phyloP scores from a whole-genome alignment of 2,888 invertebrate species.

The Pycnomerus fuliginosus region DNA sequence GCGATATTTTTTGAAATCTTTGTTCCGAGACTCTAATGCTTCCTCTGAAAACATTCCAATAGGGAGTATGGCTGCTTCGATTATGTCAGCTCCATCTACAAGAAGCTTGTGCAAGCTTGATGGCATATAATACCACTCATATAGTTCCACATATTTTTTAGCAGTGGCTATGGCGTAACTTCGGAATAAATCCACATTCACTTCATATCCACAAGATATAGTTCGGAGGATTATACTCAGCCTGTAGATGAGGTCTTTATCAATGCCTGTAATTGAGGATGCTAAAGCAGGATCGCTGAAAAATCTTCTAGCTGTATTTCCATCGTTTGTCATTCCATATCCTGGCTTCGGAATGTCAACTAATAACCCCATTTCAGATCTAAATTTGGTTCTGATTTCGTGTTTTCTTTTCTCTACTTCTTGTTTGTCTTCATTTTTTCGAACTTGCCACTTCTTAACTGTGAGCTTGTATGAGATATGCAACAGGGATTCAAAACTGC shows the following conservation, averaged over 20 bases:
- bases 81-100: conserved; percentile 28
- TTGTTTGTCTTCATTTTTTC: conserved; percentile 5
- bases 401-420: conserved; percentile 8
- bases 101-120: conserved; percentile 27
- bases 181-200: conserved; percentile 21
- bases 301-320: background rate
- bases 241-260: conserved; percentile 11
- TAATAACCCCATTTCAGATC: background rate
- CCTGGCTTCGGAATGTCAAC: background rate
- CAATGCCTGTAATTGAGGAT: conserved; percentile 1
- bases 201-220: conserved; percentile 21
- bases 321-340: background rate
- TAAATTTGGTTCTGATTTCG: conserved; percentile 5
- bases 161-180: conserved; percentile 22
- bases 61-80: conserved; percentile 22
- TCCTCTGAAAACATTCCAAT: conserved; percentile 31
- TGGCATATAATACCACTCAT: conserved; percentile 22
- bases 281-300: background rate
- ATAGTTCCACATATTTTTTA: conserved; percentile 21
- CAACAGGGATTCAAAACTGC: conserved; percentile 9
- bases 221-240: conserved; percentile 14
- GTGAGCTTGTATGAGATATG: conserved; percentile 8
- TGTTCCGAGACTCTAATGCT: conserved; percentile 30
- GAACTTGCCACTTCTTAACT: conserved; percentile 12
- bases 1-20: conserved; percentile 22